Evolutionary conservation across 1,140 invertebrate species (phyloP).

Genomic region (Steinernema khuongi): DNA sequence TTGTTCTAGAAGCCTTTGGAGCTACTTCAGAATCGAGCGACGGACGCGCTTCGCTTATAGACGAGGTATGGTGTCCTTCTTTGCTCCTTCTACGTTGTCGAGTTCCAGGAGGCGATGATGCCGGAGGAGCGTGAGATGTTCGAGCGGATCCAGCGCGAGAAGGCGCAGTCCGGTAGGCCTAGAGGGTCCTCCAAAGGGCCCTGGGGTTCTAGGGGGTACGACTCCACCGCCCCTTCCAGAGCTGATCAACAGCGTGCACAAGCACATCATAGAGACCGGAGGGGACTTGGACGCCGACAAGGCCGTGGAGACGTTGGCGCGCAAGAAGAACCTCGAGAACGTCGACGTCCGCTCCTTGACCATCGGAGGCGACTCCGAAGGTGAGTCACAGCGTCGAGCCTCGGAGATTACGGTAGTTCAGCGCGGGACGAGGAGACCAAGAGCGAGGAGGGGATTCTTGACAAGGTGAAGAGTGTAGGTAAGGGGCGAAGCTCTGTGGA

Average conservation of each 20-base stretch:
- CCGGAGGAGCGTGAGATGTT: background rate
- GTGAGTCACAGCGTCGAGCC: background rate
- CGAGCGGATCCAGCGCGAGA: background rate
- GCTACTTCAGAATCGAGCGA: background rate
- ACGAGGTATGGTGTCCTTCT: background rate
- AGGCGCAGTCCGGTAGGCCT: constrained; percentile 6
- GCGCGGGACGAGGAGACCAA: background rate
- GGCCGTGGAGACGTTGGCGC: background rate
- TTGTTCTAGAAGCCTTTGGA: background rate
- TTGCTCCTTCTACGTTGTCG: background rate
- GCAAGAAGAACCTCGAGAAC: background rate
- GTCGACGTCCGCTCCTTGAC: background rate
- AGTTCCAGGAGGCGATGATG: background rate
- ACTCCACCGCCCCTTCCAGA: background rate
- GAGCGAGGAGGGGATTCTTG: background rate
- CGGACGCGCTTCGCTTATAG: background rate
- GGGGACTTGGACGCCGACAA: background rate
- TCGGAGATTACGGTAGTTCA: background rate
- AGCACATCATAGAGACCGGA: background rate
- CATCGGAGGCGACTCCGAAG: background rate
- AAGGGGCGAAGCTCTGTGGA: background rate
- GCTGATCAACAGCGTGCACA: background rate
- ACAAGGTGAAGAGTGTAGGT: background rate
- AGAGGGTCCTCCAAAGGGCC: no score
- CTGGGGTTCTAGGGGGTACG: background rate